Evolutionary conservation across 1,140 invertebrate species (phyloP), one percentile per base, ranked within the genome.

Genomic region (Lasaia peninsularis): DNA sequence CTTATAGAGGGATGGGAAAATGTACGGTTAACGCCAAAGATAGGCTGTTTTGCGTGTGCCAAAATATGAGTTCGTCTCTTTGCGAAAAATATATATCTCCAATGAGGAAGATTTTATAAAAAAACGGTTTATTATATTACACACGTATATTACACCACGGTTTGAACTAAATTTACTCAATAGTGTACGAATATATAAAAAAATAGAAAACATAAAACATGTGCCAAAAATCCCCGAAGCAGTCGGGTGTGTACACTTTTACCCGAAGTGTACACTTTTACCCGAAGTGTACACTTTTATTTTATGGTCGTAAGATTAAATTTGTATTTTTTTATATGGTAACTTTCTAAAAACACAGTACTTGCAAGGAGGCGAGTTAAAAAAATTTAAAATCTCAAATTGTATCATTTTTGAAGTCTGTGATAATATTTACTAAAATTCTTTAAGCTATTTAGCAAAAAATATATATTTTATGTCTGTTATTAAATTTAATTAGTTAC

Each of bases 1-100:
- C 66, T 8, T 75, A 79, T 24, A 71, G 57, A 61, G 74, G 71
- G 33, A 60, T 76, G 35, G 81, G 78, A 8, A 67, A 71, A 12
- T 87, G 84, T 60, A 67, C 73, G 14, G 48, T 69, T 31, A 63
- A 71, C 12, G 49, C 52, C 4, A 67, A 59, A 62, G 68, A 81
- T 48, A 70, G 72, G 40, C 62, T 82, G 33, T 88, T 78, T 64
- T 88, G 86, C 58, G 62, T 80, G 5, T 89, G 86, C 64, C 71
- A 85, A 71, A 62, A 61, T 52, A 31, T 34, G 31, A 37, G 24
- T 7, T 28, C 24, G 8, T 2, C 24, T 28, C 24, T 28, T 1
- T 28, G 24, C 4, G 8, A 28, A 28, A 28, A 28, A 6, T 6
- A 28, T 7, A 6, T 28, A 1, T 28, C 24, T 28, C 24, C 8